Evolutionary conservation across 1,140 invertebrate species (phyloP), one percentile per base, ranked within the genome.

Genomic region (Hycleus cichorii): DNA sequence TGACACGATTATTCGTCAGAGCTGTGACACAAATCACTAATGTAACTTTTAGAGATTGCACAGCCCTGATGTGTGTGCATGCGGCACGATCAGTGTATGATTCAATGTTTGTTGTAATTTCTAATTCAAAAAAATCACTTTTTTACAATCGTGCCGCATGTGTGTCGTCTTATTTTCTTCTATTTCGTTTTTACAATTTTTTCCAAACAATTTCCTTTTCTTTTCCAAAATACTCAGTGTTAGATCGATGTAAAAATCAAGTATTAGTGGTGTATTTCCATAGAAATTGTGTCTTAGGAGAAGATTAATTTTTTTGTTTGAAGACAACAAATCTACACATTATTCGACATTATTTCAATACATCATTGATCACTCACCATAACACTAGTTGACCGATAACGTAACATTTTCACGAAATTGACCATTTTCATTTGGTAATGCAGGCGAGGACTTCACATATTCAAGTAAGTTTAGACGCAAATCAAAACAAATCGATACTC

Each of bases 371-470:
- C 32, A 32, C 40, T 10, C 25, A 9, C 25, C 11, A 47, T 38
- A 27, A 27, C 52, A 39, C 38, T 51, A 9, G 10, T 40, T 44
- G 32, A 32, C 7, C 32, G 32, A 32, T 3, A 18, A 1, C 18
- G 18, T 18, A 18, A 47, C 39, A 47, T 38, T 55, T 55, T 55
- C 52, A 55, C 49, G 18, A 51, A 40, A 40, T 42, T 32, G 12
- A 40, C 52, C 52, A 27, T 55, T 55, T 55, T 55, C 45, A 55
- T 55, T 55, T 55, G 52, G 52, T 47, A 32, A 47, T 62, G 59
- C 66, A 70, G 68, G 60, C 65, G 67, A 69, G 68, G 68, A 70
- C 61, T 62, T 66, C 62, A 58, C 67, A 10, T 60, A 62, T 42
- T 53, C 67, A 70, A 70, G 68, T 70, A 70, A 70, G 68, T 70